Base-by-base conservation (phyloP, 2,113 vertebrate genomes). In the Leptobrachium ailaonicum region DNA sequence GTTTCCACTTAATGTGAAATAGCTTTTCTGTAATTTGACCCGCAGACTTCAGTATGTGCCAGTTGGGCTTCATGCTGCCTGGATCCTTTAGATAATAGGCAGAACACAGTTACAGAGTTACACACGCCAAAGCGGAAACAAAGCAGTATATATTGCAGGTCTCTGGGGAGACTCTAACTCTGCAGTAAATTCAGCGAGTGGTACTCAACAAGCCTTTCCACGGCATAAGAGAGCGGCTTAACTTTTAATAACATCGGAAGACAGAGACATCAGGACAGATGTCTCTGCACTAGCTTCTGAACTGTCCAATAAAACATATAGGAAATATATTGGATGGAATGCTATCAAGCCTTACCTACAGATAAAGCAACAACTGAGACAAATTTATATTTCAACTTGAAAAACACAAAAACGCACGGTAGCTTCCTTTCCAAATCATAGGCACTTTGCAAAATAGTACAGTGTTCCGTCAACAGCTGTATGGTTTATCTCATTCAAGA, bases 1-100 rank as follows among this genome's bases (percentile, higher is more conserved):
- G 78, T 80, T 80, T 80, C 78, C 78, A 80, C 78, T 80, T 80
- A 80, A 80, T 68, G 78, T 80, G 78, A 80, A 80, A 80, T 80
- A 80, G 78, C 78, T 80, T 80, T 79, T 80, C 78, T 80, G 78
- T 80, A 80, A 80, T 64, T 41, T 80, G 78, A 80, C 78, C 64
- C 78, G 58, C 64, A 80, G 78, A 58, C 78, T 80, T 73, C 62
- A 80, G 77, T 54, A 80, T 80, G 78, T 80, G 78, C 78, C 78
- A 80, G 71, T 80, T 80, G 78, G 73, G 78, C 78, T 80, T 71
- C 58, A 64, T 80, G 71, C 78, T 80, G 62, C 71, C 71, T 80
- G 71, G 71, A 80, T 80, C 71, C 71, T 74, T 50, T 70, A 80
- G 78, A 80, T 80, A 80, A 80, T 80, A 80, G 78, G 78, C 78